phyloP scores from a whole-genome alignment of 1,140 invertebrate species.

The Aphidius ervi region DNA sequence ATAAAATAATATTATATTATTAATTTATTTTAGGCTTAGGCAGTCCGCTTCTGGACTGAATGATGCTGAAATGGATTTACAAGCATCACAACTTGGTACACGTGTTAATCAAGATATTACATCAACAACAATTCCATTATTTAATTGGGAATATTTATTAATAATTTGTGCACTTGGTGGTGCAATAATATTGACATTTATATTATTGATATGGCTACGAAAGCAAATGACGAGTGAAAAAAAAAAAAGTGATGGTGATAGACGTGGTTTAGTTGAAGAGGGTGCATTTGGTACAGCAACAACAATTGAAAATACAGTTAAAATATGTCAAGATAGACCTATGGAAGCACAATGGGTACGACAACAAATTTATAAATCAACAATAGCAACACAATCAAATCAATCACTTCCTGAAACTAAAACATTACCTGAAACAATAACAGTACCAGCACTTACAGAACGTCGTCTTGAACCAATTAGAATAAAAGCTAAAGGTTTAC shows the following conservation, averaged over 20 bases:
- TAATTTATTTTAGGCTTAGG: constrained; percentile 37
- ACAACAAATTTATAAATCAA: constrained; percentile 46
- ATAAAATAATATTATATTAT: too few species aligned
- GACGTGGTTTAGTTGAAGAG: constrained; percentile 49
- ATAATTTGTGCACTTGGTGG: constrained; percentile 48
- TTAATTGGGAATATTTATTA: constrained; percentile 49
- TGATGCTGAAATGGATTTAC: constrained; percentile 54
- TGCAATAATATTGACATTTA: constrained; percentile 50
- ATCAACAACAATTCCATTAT: constrained; percentile 42
- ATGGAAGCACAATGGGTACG: constrained; percentile 49
- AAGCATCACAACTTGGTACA: constrained; percentile 43
- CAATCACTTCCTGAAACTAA: constrained; percentile 23
- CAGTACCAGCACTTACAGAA: constrained; percentile 39
- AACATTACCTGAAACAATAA: constrained; percentile 42
- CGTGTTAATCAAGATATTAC: constrained; percentile 44
- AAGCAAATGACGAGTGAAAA: constrained; percentile 56
- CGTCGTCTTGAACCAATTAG: constrained; percentile 51
- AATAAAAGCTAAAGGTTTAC: constrained; percentile 61
- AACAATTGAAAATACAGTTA: constrained; percentile 33
- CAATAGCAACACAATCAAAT: constrained; percentile 31
- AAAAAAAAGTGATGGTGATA: constrained; percentile 47
- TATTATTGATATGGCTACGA: constrained; percentile 54
- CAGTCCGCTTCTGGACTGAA: constrained; percentile 53
- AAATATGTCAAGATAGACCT: constrained; percentile 33
- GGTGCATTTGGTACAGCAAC: constrained; percentile 33